Conservation (phyloP, 2,888 invertebrate genomes). For the Pterobdella sp. region DNA sequence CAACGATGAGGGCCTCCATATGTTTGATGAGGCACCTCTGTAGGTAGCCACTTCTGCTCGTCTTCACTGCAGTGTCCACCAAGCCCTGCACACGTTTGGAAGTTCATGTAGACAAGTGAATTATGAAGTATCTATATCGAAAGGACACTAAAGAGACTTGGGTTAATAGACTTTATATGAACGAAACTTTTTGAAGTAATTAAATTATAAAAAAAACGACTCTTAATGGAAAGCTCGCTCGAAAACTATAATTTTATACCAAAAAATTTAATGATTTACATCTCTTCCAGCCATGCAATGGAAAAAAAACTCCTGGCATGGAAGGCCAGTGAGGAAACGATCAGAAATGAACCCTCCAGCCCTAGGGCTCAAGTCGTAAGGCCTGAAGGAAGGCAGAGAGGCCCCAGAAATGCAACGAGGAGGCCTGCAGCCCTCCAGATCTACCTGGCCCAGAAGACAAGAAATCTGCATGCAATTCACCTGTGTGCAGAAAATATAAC, state of each 20-base stretch:
- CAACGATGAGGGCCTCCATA: constrained; percentile 83
- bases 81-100: constrained; percentile 64
- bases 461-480: constrained; percentile 97
- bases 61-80: constrained; percentile 98
- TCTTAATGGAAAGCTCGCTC: no score
- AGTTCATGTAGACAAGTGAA: no score
- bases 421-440: constrained; percentile 92
- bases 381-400: constrained; percentile 76
- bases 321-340: constrained; percentile 94
- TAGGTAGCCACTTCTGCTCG: constrained; percentile 92
- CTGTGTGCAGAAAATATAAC: constrained; percentile 43
- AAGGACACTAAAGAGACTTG: no score
- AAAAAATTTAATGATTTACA: constrained; percentile 53
- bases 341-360: constrained; percentile 94
- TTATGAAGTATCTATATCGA: no score
- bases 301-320: constrained; percentile 95
- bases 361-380: constrained; percentile 77
- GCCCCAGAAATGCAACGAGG: constrained; percentile 88
- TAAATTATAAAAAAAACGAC: no score
- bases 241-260: no score
- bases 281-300: constrained; percentile 99
- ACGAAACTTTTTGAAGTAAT: no score
- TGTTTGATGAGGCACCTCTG: constrained; percentile 95
- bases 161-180: no score
- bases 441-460: constrained; percentile 91